Evolutionary conservation across 2,113 vertebrate genomes (phyloP), one percentile per base, ranked within the genome.

Genomic region (Brienomyrus longianalis): DNA sequence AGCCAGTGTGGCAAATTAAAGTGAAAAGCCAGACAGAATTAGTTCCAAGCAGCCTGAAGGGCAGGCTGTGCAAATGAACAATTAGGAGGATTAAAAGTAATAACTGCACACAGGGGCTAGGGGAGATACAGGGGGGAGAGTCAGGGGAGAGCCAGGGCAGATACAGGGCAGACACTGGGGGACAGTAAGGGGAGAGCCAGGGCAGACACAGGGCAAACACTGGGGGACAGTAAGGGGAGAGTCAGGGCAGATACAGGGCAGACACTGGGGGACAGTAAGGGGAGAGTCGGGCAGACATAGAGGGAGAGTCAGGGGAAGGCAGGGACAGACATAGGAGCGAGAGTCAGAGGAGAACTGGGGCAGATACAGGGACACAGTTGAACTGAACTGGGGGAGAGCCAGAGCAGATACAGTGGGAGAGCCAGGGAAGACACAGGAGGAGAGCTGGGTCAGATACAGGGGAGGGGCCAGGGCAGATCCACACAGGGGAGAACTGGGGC

Each of bases 1-100:
- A 88, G 87, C 45, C 90, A 90, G 89, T 83, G 89, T 90, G 88
- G 89, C 88, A 66, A 93, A 91, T 93, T 93, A 91, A 89, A 91
- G 77, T 90, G 86, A 91, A 91, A 91, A 92, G 87, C 88, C 91
- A 93, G 90, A 92, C 83, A 91, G 86, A 91, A 90, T 93, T 92
- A 91, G 91, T 90, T 90, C 92, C 88, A 88, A 91, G 85, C 88
- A 89, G 90, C 86, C 89, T 87, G 83, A 88, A 90, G 88, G 31
- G 89, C 84, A 89, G 88, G 88, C 90, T 90, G 80, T 51, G 59
- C 88, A 85, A 89, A 74, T 56, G 35, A 90, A 91, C 89, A 91
- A 91, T 90, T 93, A 91, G 88, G 27, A 59, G 88, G 74, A 92
- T 91, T 91, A 90, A 91, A 91, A 88, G 87, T 70, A 56, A 83